Evolutionary conservation across 2,888 invertebrate genomes (phyloP), one percentile per base, ranked within the genome.

Genomic region (Gymnoscelis rufifasciata): DNA sequence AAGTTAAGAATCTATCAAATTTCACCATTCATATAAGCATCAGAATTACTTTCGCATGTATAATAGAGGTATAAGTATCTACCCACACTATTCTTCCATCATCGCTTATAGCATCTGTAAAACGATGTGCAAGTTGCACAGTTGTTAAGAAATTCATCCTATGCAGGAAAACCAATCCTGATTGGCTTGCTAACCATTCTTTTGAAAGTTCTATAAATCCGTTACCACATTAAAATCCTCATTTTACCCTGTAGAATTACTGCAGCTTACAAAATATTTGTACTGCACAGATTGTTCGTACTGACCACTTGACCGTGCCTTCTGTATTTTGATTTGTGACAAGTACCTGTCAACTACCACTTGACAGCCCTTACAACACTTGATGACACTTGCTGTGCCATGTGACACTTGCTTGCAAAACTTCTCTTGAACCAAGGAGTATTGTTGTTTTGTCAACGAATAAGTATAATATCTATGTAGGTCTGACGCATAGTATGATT

Each of bases 331-430:
- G 46, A 46, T 41, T 37, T 46, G 41, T 46, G 40, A 15, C 37
- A 46, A 46, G 46, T 37, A 41, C 30, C 26, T 40, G 37, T 15
- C 27, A 41, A 19, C 26, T 30, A 28, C 36, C 40, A 36, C 11
- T 46, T n/a, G 30, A 47, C 38, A 33, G 42, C 47, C 47, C 42
- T 47, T 42, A 38, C 41, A 41, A 41, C 29, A 31, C 10, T 7
- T 33, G 33, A 19, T 19, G 33, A 10, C n/a, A n/a, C 8, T 3
- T 14, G 14, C 8, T 3, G 19, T 19, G 19, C 7, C 28, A 19
- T 29, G 31, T 26, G 15, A 10, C 23, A 27, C 28, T 47, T 27
- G 26, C 27, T 47, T 47, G 11, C 38, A 30, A 42, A 28, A 38
- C 27, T n/a, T 24, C 26, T 36, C 36, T 36, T 13, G 28, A 11